Conservation (phyloP, 1,140 invertebrate genomes). For the Ostrea edulis region DNA sequence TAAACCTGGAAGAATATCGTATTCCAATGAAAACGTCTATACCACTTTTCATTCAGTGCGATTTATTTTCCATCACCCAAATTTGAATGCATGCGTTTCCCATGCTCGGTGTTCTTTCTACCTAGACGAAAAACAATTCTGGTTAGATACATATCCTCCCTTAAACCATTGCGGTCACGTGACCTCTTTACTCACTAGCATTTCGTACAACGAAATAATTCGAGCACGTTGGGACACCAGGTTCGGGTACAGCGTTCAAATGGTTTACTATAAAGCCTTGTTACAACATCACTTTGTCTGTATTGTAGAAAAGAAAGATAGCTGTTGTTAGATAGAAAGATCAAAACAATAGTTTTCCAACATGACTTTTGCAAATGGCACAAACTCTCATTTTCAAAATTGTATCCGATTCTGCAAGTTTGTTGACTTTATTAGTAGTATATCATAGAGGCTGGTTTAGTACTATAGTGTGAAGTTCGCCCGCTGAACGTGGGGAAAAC, state of each 20-base stretch:
- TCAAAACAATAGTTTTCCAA: background rate
- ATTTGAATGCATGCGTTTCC: background rate
- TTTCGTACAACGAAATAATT: conserved; percentile 43
- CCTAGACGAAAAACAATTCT: background rate
- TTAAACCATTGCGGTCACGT: background rate
- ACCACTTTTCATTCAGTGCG: background rate
- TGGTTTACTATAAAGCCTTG: conserved; percentile 15
- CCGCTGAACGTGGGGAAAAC: too few species aligned
- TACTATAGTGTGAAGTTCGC: too few species aligned
- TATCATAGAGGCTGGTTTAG: too few species aligned
- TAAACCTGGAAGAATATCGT: background rate
- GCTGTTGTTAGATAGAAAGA: background rate
- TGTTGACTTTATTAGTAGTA: too few species aligned
- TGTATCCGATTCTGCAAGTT: background rate
- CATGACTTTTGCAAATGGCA: background rate
- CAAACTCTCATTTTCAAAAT: background rate
- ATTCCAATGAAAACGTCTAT: background rate
- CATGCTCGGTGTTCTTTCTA: background rate
- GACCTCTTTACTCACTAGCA: conserved; percentile 46
- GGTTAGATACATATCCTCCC: background rate
- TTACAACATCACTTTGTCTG: conserved; percentile 15
- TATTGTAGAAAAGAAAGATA: conserved; percentile 3
- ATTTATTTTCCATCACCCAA: background rate
- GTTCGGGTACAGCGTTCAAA: conserved; percentile 45
- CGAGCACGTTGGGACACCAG: conserved; percentile 39